Conservation (phyloP, 2,113 vertebrate species). For the Edolisoma coerulescens region DNA sequence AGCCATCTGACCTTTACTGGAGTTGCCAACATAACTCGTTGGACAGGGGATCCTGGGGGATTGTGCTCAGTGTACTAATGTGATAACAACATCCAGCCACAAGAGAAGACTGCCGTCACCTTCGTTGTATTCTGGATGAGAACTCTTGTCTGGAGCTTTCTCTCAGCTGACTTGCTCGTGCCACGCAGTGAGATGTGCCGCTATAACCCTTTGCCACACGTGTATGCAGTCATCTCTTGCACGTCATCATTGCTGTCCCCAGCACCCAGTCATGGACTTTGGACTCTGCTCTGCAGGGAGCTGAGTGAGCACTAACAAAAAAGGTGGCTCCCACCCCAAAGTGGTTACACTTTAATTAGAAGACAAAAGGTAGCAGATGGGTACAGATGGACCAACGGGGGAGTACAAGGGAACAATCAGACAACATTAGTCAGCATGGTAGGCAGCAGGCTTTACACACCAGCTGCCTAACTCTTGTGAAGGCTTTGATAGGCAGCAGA, state of each 20-base stretch:
- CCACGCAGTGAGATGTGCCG: neutral
- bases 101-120: neutral
- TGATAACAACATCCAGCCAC: neutral
- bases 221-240: neutral
- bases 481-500: neutral
- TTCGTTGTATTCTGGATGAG: neutral
- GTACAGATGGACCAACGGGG: conserved; percentile 61
- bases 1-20: neutral
- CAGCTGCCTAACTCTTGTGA: conserved; percentile 38
- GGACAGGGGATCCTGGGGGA: neutral
- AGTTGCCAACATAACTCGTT: neutral
- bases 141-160: neutral
- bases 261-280: neutral
- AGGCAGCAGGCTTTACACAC: conserved; percentile 51
- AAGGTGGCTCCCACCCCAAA: neutral
- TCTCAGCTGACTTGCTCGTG: neutral
- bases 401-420: conserved; percentile 59
- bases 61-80: neutral
- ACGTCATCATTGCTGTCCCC: neutral
- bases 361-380: conserved; percentile 61
- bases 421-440: conserved; percentile 60
- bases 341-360: conserved; percentile 6
- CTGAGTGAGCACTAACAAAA: neutral
- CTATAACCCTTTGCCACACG: neutral
- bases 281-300: neutral